Evolutionary conservation across 2,888 invertebrate species (phyloP), one percentile per base, ranked within the genome.

Genomic region (Lottia scabra): DNA sequence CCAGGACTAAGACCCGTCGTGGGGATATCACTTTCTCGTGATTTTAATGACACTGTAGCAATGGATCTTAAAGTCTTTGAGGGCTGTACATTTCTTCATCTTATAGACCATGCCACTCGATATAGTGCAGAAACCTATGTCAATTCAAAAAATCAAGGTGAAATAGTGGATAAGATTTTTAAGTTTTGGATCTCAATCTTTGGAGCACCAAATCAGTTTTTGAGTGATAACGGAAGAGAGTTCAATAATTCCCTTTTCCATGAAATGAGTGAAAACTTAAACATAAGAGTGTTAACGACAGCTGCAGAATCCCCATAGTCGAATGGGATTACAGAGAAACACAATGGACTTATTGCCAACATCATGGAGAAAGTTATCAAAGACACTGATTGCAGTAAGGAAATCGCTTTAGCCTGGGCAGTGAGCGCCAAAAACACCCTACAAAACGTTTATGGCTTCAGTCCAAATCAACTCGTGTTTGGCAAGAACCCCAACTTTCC

Each of bases 391-490:
- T 62, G 43, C 44, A 38, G 43, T 13, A 72, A 69, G 64, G 66
- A 72, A 43, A 69, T 65, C 19, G 75, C 69, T 15, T 30, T 69
- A 15, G 43, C 48, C 13, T 75, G 75, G 75, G 66, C 72, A 30
- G 10, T 70, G 26, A 64, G 38, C 56, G 67, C 71, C 30, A 71
- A 67, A 27, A 71, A 77, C 64, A 66, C 65, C 19, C 38, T 73
- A 30, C 62, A 65, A 30, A 77, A 73, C 71, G 73, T 73, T 13
- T 70, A 74, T 73, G 75, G 73, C n/a, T 77, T 62, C 67, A 77
- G 72, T 70, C 72, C 76, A 30, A 69, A 75, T 70, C 77, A 74
- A 45, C 66, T 76, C 56, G 77, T 75, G 45, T 75, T 65, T 75
- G 75, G 56, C 1, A 56, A 56, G 19, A 56, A 56, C n/a, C 56